Evolutionary conservation across 2,888 invertebrate genomes (phyloP), one percentile per base, ranked within the genome.

Genomic region (Trimorus sp.): DNA sequence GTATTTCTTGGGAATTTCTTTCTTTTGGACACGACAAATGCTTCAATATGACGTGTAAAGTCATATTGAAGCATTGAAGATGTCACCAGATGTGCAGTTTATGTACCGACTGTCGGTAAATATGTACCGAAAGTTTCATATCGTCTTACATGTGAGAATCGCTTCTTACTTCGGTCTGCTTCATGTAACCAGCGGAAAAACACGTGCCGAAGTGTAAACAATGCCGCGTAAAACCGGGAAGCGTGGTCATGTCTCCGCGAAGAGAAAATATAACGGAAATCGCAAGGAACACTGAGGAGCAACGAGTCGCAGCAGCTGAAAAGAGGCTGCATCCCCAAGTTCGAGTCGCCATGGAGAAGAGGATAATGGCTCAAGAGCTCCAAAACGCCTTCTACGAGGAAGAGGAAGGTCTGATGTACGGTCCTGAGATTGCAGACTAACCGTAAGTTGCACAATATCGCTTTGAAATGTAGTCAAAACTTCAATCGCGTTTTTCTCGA

Each of bases 141-240:
- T 60, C 60, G 60, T 60, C 45, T 60, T 45, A 42, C 45, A 45
- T 60, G 60, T 60, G 60, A 60, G 60, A 60, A 60, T 60, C 60
- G 60, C 60, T 60, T 60, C 60, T 60, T 45, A 60, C 60, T 49
- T 63, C 62, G 49, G 62, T 63, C 49, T 63, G 49, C 49, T 63
- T 49, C 62, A 37, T 63, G 49, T 63, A 63, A 63, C 62, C 15
- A 49, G 62, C 12, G 14, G n/a, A 16, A 36, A 63, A 63, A 63
- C 62, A 63, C 48, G 48, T 49, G 62, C 36, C 8, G 38, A 38
- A 7, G 6, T 38, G 38, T 8, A 38, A 48, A 36, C 14, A 62
- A 62, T 62, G 62, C 45, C 62, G 26, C 62, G 62, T 9, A 62
- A 62, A 62, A 26, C 49, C 62, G 62, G 49, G 8, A 11, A 6